Base-by-base conservation (phyloP, 2,888 invertebrate genomes). In the Diaprepes abbreviatus region DNA sequence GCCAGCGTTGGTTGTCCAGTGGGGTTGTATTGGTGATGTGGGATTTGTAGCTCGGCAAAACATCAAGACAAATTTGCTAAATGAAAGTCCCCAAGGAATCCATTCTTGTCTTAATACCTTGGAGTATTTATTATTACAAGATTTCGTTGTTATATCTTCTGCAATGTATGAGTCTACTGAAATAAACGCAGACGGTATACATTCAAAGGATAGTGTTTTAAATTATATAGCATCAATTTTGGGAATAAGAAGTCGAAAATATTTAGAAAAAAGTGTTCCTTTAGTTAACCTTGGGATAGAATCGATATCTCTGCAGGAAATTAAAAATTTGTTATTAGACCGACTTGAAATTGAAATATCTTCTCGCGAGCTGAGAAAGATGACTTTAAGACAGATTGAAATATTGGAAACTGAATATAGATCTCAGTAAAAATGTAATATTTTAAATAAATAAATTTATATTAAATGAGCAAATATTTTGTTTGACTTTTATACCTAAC, bases 1-100 rank as follows among this genome's bases (percentile, higher is more conserved):
- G 1, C 43, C 58, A 19, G 58, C 58, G 1, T 12, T 58, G 14
- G 43, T 38, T 16, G 43, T 58, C 3, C 58, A 58, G n/a, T 58
- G 58, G 58, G 58, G 58, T 4, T 28, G 24, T 12, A 58, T 58
- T 16, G 58, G 43, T 5, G 58, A 58, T 14, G 58, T 58, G 21
- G 43, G 43, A 9, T 58, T 21, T 16, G 28, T 28, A 2, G 24
- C 28, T 9, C 38, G 14, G 12, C 24, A 14, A 21, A 19, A 19
- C 19, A 12, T 57, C 3, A 43, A 43, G 17, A 31, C 36, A 16
- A 43, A 24, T 12, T 40, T 19, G 40, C 43, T 40, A 3, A 12
- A 14, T n/a, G 58, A 58, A 7, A 58, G 12, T 21, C 12, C 28
- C 10, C 58, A 58, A 16, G 36, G 31, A 28, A 58, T 43, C n/a